Base-by-base conservation (phyloP, 2,797 vertebrate species). In the Chelonia mydas region DNA sequence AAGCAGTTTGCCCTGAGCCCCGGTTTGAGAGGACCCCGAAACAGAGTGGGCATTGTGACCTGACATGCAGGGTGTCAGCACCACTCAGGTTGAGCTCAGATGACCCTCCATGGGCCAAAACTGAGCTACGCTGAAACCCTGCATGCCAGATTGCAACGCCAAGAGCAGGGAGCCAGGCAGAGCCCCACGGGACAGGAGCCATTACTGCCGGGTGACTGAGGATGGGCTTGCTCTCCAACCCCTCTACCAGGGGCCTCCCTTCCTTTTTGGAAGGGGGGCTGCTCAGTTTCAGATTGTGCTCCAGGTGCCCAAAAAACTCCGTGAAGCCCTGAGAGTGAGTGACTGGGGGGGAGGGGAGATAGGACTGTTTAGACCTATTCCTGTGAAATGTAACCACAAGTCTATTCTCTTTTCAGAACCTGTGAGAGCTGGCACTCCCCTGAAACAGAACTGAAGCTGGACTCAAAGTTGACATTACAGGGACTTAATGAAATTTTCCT, bases 301-400 rank as follows among this genome's bases (percentile, higher is more conserved):
- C 65, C 16, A 72, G 19, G 2, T 8, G 2, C 61, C n/a, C n/a
- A 37, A 41, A 37, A 68, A 41, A 41, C 19, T 21, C n/a, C 5
- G 65, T 68, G 61, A 4, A 5, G 33, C 17, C 8, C 33, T 37
- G 17, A 68, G 61, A 68, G 61, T 9, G n/a, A 16, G 17, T n/a
- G 61, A n/a, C 5, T n/a, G 17, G 8, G 33, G 9, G 12, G 31
- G 28, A 2, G 11, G 2, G 28, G 28, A 3, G 5, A 28, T 7
- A 33, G 3, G 28, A 28, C 41, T 59, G 21, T n/a, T 83, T 50
- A 9, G 7, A 16, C 21, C 8, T n/a, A 61, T 50, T 47, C 59
- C 33, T n/a, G 81, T 33, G 59, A 49, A 49, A 65, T 7, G 1
- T 7, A 5, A 45, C 15, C 81, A n/a, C 45, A 0, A 2, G 21